Conservation (phyloP, 2,888 invertebrate genomes). For the Brachypterus glaber region DNA sequence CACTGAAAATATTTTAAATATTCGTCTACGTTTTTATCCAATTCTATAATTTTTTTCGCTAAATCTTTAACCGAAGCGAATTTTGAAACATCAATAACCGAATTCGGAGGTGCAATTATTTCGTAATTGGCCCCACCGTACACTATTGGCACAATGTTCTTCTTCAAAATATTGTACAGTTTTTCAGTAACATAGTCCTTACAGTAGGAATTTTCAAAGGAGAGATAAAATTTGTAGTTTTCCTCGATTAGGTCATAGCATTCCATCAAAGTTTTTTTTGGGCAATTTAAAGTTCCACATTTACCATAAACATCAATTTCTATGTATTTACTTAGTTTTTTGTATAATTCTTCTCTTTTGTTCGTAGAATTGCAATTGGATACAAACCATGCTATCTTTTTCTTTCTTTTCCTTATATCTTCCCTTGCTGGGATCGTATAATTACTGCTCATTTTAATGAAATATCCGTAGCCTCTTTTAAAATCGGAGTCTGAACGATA, state of each 20-base stretch:
- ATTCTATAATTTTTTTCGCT: conserved; percentile 42
- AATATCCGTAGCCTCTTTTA: conserved; percentile 37
- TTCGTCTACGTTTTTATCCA: conserved; percentile 43
- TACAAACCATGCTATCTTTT: conserved; percentile 49
- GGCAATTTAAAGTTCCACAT: conserved; percentile 45
- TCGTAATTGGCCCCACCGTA: conserved; percentile 55
- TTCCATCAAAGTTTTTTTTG: conserved; percentile 26
- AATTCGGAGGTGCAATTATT: conserved; percentile 43
- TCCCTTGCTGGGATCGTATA: conserved; percentile 20
- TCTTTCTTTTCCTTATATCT: conserved; percentile 34
- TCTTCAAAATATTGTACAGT: conserved; percentile 47
- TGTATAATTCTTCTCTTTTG: conserved; percentile 38
- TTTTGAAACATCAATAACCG: conserved; percentile 49
- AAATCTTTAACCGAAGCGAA: conserved; percentile 43
- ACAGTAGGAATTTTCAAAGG: conserved; percentile 63
- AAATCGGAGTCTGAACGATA: conserved; percentile 37
- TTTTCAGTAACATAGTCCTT: conserved; percentile 56
- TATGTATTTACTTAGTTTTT: conserved; percentile 47
- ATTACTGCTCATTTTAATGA: conserved; percentile 17
- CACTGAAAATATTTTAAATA: conserved; percentile 51
- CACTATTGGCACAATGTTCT: conserved; percentile 56
- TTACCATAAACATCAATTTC: conserved; percentile 53
- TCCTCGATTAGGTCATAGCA: conserved; percentile 42
- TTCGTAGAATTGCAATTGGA: conserved; percentile 45
- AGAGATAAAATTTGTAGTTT: conserved; percentile 61